Base-by-base conservation (phyloP, 2,797 vertebrate genomes). In the Siniperca undulata region DNA sequence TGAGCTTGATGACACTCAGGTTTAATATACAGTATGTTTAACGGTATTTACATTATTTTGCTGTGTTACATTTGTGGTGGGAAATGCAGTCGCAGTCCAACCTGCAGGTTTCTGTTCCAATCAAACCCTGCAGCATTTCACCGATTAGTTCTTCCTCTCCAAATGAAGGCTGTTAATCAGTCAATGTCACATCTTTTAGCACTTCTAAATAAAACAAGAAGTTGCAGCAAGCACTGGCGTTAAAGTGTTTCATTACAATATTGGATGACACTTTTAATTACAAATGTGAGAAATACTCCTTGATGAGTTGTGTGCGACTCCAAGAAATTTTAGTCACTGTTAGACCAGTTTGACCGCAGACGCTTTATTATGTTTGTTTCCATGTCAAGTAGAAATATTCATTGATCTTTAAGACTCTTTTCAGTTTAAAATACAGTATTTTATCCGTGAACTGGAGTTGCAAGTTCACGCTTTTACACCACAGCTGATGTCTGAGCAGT, bases 91-190 rank as follows among this genome's bases (percentile, higher is more conserved):
- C 14, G 13, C 7, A 5, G 40, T 50, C 50, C 44, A 59, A 16
- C 24, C 64, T 70, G 13, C 22, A 24, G 62, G 8, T 70, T 62
- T 53, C 19, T 68, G 58, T 20, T 50, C 7, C 50, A 10, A 0
- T 58, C 42, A 38, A 70, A 38, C 53, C 0, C 27, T 14, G 50
- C 50, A 40, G 48, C 48, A 10, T 68, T 24, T 44, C 38, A 34
- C 59, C 58, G 14, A 38, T 78, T 70, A 24, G 74, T 17, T 48
- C 64, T 3, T 69, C n/a, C 5, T 60, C 36, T 50, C 38, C 24
- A 4, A 70, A 44, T 6, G 40, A 46, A 73, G 59, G 61, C 6
- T 70, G 78, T 59, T 79, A 76, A 78, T 83, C 24, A 81, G 83
- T 77, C 69, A 70, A 2, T 61, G 55, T 74, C 82, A 81, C 80